Evolutionary conservation across 37 sponge, comb jelly and placozoan species (phyloP), one percentile per base, ranked within the genome.

Genomic region (Beroe ovata): DNA sequence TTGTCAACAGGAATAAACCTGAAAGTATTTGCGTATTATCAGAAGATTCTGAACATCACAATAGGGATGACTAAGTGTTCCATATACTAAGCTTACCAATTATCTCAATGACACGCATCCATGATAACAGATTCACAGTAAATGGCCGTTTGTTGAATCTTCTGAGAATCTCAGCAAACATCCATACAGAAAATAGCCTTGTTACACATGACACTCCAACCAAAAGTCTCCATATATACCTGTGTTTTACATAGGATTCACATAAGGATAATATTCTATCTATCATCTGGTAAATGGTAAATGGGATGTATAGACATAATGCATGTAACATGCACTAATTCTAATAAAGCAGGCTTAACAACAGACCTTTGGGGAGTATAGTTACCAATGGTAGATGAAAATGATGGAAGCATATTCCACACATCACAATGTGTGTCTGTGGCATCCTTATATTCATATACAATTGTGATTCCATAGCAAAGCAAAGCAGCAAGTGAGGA

Each of bases 361-460:
- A 69, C 38, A 25, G 1, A 77, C 84, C 84, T 77, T 40, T 77
- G 84, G 8, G 84, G 84, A 42, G 84, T 77, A 36, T 77, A 77
- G 47, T 77, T 41, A 0, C 84, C 84, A 77, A 77, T 42, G 4
- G 84, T 41, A 36, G 84, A 77, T 77, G 84, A 77, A 77, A 77
- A 77, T n/a, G 84, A 77, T 8, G 84, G 84, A 32, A 77, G 28
- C 1, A 77, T 30, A 23, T 77, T 77, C 84, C 84, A 77, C 2
- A 41, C 54, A 77, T 77, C 11, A 40, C 84, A 77, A 39, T 42
- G 54, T 22, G 84, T 77, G 1, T 19, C 38, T 8, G 38, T 36
- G 23, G 84, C 26, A 23, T 77, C 84, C 25, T 77, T 35, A 77
- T 25, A 77, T 23, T 77, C 84, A 42, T 77, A 6, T 21, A 20